Base-by-base conservation (phyloP, 2,113 vertebrate species). In the Serinus canaria region DNA sequence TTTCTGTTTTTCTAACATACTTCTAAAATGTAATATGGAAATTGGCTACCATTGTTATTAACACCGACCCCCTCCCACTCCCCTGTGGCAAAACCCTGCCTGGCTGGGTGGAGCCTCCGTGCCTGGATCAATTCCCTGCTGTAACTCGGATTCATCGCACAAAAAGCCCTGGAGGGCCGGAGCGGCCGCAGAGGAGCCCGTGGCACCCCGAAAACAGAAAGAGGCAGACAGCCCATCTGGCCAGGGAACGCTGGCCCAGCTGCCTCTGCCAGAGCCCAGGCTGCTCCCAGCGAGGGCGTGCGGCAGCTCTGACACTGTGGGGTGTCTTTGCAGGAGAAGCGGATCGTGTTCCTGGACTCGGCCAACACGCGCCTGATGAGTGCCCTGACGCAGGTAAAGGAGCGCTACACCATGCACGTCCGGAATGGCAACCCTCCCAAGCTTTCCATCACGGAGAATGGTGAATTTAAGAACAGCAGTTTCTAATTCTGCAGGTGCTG, bases 401-500 rank as follows among this genome's bases (percentile, higher is more conserved):
- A 99, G 97, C 99, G 98, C 69, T 99, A 99, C 98, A 98, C 98
- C 97, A 87, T 98, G 92, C 98, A 99, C 85, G 97, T 98, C 84
- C 98, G 98, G 96, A 99, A 99, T 83, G 99, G 99, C 95, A 98
- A 99, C 97, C 99, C 99, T 17, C 98, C 99, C 76, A 99, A 99
- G 89, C 99, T 99, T 94, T 99, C 99, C 95, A 99, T 99, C 98
- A 99, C 99, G 90, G 99, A 99, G 98, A 99, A 99, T 85, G 99
- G 99, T 83, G 99, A 99, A 98, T 99, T 99, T 98, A 99, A 98
- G 93, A 99, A 99, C 98, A 99, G 99, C 98, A 99, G 98, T 98
- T 99, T 99, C 98, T 99, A 98, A 99, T 80, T 15, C 96, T 43
- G 87, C 67, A 62, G 64, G 43, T 76, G 86, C 49, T 69, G 49